Conservation (phyloP, 2,797 vertebrate genomes). For the Pangasius krempfi region DNA sequence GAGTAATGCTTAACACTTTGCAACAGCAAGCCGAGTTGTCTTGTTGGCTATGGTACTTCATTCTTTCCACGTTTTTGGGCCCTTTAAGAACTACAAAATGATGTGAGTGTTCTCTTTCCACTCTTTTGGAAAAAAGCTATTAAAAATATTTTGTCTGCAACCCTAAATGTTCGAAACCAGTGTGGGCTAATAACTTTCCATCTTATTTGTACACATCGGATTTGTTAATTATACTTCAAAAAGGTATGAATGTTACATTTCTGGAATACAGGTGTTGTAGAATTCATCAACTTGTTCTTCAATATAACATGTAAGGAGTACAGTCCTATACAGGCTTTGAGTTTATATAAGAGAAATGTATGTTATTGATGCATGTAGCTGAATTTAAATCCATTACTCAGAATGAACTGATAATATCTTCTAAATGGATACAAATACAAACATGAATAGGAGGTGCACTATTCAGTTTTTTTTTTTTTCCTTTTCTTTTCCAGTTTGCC, state of each 20-base stretch:
- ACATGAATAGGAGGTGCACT: not conserved
- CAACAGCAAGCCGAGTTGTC: conserved; percentile 62
- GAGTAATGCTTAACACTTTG: conserved; percentile 67
- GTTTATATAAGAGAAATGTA: not conserved
- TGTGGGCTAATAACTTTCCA: not conserved
- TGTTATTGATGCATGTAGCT: not conserved
- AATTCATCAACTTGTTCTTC: not conserved
- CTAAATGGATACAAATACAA: not conserved
- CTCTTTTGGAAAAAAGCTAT: not conserved
- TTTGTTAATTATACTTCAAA: not conserved
- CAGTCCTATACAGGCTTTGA: not conserved
- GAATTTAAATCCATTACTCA: not conserved
- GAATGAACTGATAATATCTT: not conserved
- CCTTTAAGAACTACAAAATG: not conserved
- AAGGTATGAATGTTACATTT: not conserved
- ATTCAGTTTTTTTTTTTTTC: not conserved
- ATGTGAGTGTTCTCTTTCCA: not conserved
- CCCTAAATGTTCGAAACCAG: not conserved
- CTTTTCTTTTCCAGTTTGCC: not conserved
- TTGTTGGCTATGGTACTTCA: conserved; percentile 63
- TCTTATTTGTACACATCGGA: not conserved
- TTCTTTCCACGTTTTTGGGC: conserved; percentile 62
- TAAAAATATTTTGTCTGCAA: not conserved
- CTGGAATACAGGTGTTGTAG: not conserved
- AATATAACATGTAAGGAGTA: not conserved